These are phyloP conservation scores for Blera fallax DNA, from an alignment of 2,888 invertebrate species.

Conservation along the genomic window DNA sequence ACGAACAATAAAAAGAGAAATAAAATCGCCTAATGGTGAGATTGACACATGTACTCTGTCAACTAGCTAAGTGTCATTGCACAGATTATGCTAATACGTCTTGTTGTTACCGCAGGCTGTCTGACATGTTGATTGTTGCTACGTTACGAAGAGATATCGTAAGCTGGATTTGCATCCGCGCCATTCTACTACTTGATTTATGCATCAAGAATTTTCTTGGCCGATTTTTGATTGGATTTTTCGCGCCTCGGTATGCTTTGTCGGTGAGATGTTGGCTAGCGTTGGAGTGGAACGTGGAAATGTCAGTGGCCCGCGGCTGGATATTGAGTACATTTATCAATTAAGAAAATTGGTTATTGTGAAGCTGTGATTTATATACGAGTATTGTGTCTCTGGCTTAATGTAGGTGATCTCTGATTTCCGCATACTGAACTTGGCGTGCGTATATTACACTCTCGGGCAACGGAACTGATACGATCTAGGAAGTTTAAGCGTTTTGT, in stretches of 20 bases:
- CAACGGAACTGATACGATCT: slow-evolving; percentile 22
- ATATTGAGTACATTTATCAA: slow-evolving; percentile 40
- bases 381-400: not conserved
- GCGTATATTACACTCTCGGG: not conserved
- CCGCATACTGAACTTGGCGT: slow-evolving; percentile 32
- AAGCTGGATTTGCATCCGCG: slow-evolving; percentile 48
- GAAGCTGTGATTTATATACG: slow-evolving; percentile 29
- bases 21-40: not conserved
- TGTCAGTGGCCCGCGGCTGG: slow-evolving; percentile 31
- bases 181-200: slow-evolving; percentile 36
- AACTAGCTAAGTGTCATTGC: slow-evolving; percentile 43
- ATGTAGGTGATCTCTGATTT: slow-evolving; percentile 27
- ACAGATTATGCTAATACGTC: slow-evolving; percentile 35
- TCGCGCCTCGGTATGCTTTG: not conserved
- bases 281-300: slow-evolving; percentile 14
- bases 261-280: too few relatives aligned
- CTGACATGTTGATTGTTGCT: slow-evolving; percentile 14
- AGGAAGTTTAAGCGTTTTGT: slow-evolving; percentile 46
- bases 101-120: slow-evolving; percentile 1
- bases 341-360: slow-evolving; percentile 8
- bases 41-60: slow-evolving; percentile 37
- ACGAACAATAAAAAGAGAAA: not conserved
- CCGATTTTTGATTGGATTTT: slow-evolving; percentile 23
- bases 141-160: not conserved
- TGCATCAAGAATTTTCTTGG: slow-evolving; percentile 37